phyloP scores from a whole-genome alignment of 2,113 vertebrate genomes.

The Emberiza fucata region DNA sequence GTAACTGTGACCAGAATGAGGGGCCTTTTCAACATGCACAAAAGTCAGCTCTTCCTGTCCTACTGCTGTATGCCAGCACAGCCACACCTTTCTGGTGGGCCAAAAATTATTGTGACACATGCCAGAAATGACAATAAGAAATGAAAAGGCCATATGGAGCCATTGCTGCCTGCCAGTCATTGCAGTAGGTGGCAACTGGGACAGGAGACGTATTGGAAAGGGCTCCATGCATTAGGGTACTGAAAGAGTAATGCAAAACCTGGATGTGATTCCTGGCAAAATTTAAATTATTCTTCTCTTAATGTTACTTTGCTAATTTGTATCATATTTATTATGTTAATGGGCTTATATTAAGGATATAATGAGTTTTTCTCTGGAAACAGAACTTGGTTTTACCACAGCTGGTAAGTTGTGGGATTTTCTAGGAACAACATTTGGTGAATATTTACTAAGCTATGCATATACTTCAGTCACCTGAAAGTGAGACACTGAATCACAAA shows the following conservation, averaged over 20 bases:
- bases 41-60: constrained; percentile 1
- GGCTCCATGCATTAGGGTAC: background rate
- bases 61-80: background rate
- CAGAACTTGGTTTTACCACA: background rate
- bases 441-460: background rate
- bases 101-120: background rate
- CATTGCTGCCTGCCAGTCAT: constrained; percentile 41
- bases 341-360: background rate
- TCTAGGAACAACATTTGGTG: background rate
- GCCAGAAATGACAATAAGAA: constrained; percentile 48
- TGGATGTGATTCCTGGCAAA: background rate
- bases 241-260: background rate
- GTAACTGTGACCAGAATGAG: background rate
- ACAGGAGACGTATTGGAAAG: constrained; percentile 1
- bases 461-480: background rate
- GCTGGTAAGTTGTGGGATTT: background rate
- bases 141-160: constrained; percentile 57
- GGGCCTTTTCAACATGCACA: background rate
- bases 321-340: background rate
- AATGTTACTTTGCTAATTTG: background rate
- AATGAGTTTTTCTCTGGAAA: background rate
- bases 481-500: background rate
- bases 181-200: constrained; percentile 42
- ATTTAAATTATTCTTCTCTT: background rate
- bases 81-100: constrained; percentile 42